These are phyloP conservation scores for Leptoteleia sp. DNA, from an alignment of 1,140 invertebrate species.

Conservation along the genomic window DNA sequence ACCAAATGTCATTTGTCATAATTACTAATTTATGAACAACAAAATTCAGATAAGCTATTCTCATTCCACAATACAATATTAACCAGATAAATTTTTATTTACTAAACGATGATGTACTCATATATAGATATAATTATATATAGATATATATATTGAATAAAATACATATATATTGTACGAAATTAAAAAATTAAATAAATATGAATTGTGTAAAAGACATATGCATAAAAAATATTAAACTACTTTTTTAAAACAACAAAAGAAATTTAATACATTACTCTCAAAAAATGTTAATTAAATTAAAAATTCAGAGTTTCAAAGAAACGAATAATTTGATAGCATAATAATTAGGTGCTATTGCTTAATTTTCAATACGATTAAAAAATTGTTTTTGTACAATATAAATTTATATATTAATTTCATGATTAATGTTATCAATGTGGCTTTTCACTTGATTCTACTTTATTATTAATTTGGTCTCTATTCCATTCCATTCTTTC, in stretches of 20 bases:
- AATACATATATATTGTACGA: background rate
- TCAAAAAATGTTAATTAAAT: too few relatives aligned
- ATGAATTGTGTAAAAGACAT: background rate
- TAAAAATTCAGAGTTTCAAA: too few relatives aligned
- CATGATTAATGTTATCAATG: slow-evolving; percentile 12
- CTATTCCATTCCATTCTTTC: too few relatives aligned
- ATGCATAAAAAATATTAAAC: slow-evolving; percentile 10
- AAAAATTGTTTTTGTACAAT: slow-evolving; percentile 24
- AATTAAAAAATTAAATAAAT: background rate
- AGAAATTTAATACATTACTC: background rate
- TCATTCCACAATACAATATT: background rate
- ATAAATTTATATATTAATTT: slow-evolving; percentile 2
- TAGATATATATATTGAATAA: background rate
- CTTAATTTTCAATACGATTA: too few relatives aligned
- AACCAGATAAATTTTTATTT: background rate
- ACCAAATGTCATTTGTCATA: slow-evolving; percentile 41
- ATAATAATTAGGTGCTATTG: too few relatives aligned
- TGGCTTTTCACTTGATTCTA: slow-evolving; percentile 11
- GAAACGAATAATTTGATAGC: too few relatives aligned
- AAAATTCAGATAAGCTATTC: slow-evolving; percentile 17
- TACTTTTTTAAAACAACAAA: slow-evolving; percentile 8
- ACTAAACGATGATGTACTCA: slow-evolving; percentile 7
- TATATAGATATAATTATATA: background rate
- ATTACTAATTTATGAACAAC: slow-evolving; percentile 30
- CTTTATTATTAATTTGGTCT: slow-evolving; percentile 14